A percentile compares a stretch with the other conserved stretches of the same genome.
phyloP scores from a whole-genome alignment of 2,888 invertebrate species.

The Onchidella celtica region DNA sequence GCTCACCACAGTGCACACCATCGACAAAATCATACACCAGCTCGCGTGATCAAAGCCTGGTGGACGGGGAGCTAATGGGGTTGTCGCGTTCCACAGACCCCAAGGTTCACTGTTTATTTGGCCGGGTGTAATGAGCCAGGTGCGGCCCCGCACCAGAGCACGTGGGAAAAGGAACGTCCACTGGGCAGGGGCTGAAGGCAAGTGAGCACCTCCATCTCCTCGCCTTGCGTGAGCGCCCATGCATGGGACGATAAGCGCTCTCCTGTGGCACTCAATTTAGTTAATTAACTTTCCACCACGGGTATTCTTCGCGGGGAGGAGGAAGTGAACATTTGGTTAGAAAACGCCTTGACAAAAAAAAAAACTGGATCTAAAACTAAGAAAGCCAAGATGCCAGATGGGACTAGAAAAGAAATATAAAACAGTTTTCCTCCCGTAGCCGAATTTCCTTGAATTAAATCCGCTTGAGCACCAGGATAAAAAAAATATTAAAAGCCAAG shows the following conservation, averaged over 20 bases:
- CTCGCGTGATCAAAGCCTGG: not conserved
- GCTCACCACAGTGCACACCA: no score
- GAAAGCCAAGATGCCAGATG: no score
- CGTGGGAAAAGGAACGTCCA: conserved; percentile 16
- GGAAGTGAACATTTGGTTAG: not conserved
- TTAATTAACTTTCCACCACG: conserved; percentile 2
- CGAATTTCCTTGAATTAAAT: no score
- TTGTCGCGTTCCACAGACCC: not conserved
- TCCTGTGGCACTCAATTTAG: not conserved
- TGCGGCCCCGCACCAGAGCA: not conserved
- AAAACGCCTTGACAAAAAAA: not conserved
- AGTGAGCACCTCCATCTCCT: not conserved
- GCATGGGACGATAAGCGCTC: not conserved
- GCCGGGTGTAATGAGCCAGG: conserved; percentile 31
- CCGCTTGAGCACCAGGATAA: no score
- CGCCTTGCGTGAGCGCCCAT: not conserved
- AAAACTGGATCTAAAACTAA: not conserved
- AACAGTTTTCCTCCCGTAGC: no score
- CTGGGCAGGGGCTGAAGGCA: not conserved
- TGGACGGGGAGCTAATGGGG: not conserved
- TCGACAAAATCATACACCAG: no score
- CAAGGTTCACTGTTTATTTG: conserved; percentile 18
- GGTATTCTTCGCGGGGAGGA: not conserved
- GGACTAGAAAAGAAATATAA: no score
- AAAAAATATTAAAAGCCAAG: no score